Evolutionary conservation across 2,113 vertebrate genomes (phyloP), one percentile per base, ranked within the genome.

Genomic region (Colistium nudipinnis): DNA sequence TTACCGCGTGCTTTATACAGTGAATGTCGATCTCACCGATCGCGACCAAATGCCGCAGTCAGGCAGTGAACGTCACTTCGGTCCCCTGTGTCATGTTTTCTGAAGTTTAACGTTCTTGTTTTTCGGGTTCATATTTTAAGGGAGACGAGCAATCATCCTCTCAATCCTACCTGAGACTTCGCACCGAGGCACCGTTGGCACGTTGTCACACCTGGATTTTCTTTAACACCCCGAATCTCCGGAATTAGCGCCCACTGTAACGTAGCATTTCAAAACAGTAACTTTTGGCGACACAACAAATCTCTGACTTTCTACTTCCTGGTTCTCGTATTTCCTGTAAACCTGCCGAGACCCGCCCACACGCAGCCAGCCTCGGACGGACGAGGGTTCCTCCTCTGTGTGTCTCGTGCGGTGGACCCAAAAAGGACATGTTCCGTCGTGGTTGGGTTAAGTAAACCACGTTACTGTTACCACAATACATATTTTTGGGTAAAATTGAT

Each of bases 301-400:
- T 64, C 74, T 75, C 4, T 14, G 6, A 52, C 31, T 22, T 30
- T 81, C 27, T 67, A 90, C 91, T 92, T 92, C 91, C 91, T 92
- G 85, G 79, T 87, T 27, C 28, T 82, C 65, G 51, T 43, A 55
- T 77, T 92, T 92, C 91, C 91, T 91, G 90, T 88, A 87, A 92
- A 84, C 64, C 78, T 80, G 82, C 11, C 1, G 36, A 14, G 60
- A 1, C 41, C 81, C 88, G 82, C 90, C 87, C 63, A 85, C 87
- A 19, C 30, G 43, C n/a, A 45, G 43, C n/a, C 43, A 45, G 43
- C n/a, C n/a, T n/a, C n/a, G n/a, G n/a, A n/a, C n/a, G n/a, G n/a
- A n/a, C n/a, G n/a, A n/a, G n/a, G n/a, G n/a, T n/a, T n/a, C n/a
- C n/a, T n/a, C n/a, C n/a, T n/a, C n/a, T n/a, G n/a, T n/a, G n/a